phyloP scores from a whole-genome alignment of 2,888 invertebrate species.

The Merodon equestris region DNA sequence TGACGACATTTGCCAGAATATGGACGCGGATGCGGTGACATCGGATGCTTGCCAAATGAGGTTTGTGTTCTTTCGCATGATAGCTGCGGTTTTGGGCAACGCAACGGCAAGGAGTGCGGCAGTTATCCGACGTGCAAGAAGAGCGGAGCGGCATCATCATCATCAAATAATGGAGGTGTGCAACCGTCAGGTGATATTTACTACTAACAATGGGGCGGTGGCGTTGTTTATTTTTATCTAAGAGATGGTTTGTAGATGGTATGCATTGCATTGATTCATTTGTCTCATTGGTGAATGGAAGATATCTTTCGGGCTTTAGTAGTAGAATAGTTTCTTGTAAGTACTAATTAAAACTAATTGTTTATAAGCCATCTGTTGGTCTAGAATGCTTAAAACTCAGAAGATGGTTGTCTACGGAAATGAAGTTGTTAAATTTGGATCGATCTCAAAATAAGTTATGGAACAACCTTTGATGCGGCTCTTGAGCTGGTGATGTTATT shows the following conservation, averaged over 20 bases:
- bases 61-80: constrained; percentile 84
- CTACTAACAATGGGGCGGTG: too few species aligned
- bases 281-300: too few species aligned
- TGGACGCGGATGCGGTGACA: constrained; percentile 88
- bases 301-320: too few species aligned
- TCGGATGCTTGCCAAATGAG: constrained; percentile 86
- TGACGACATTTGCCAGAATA: constrained; percentile 82
- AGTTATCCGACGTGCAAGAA: constrained; percentile 84
- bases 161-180: constrained; percentile 72
- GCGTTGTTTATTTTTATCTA: neutral
- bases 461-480: too few species aligned
- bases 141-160: constrained; percentile 69
- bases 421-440: too few species aligned
- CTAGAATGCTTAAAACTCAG: too few species aligned
- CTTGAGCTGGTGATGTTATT: too few species aligned
- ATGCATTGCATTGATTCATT: neutral
- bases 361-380: too few species aligned
- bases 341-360: too few species aligned
- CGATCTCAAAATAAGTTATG: too few species aligned
- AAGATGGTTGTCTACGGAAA: too few species aligned
- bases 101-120: constrained; percentile 82
- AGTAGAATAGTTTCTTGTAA: too few species aligned
- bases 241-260: neutral
- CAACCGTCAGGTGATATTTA: constrained; percentile 78
- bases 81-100: constrained; percentile 83